Conservation (phyloP, 1,140 invertebrate species). For the Pectinophora gossypiella region DNA sequence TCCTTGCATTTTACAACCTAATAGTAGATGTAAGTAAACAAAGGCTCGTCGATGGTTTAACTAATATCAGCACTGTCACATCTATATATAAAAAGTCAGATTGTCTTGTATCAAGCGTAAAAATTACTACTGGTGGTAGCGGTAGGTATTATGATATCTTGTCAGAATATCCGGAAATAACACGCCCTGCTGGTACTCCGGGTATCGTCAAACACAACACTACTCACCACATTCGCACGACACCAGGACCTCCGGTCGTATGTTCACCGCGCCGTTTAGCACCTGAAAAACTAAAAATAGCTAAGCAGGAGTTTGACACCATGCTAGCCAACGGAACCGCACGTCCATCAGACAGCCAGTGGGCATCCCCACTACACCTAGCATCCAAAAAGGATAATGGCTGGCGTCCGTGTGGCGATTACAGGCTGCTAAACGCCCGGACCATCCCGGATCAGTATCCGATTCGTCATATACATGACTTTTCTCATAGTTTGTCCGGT, state of each 20-base stretch:
- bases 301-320: too few relatives aligned
- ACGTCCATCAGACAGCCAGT: slow-evolving; percentile 1
- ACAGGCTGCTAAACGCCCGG: not conserved
- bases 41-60: not conserved
- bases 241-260: too few relatives aligned
- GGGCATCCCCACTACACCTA: not conserved
- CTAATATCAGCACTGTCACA: not conserved
- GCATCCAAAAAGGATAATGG: slow-evolving; percentile 1
- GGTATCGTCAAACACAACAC: too few relatives aligned
- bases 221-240: too few relatives aligned
- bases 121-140: not conserved
- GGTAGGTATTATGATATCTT: not conserved
- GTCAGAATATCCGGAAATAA: too few relatives aligned
- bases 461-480: not conserved
- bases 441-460: slow-evolving; percentile 1
- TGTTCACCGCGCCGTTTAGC: too few relatives aligned
- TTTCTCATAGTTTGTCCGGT: not conserved
- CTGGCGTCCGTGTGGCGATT: not conserved
- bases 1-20: too few relatives aligned
- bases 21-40: too few relatives aligned
- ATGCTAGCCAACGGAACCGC: not conserved
- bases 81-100: not conserved
- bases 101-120: not conserved
- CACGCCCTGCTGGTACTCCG: too few relatives aligned
- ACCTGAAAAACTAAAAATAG: too few relatives aligned